Conservation (phyloP, 2,797 vertebrate species). For the Hozukius guyotensis region DNA sequence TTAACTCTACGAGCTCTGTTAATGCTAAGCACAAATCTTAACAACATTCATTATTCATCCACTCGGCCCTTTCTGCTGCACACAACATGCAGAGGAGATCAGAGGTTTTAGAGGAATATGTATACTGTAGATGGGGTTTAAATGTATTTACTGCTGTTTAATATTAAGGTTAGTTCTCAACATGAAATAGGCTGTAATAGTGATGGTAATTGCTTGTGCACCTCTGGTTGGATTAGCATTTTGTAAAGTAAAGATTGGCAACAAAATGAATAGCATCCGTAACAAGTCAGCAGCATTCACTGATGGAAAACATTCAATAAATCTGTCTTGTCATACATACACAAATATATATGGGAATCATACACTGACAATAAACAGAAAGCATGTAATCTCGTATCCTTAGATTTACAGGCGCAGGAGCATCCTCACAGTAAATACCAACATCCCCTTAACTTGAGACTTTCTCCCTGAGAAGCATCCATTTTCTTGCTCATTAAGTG, state of each 20-base stretch:
- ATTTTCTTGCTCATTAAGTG: constrained; percentile 63
- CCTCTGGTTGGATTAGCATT: background rate
- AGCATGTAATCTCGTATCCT: background rate
- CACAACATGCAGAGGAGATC: constrained; percentile 20
- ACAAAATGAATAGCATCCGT: background rate
- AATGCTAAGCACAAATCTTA: background rate
- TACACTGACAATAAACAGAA: background rate
- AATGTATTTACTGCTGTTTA: constrained; percentile 13
- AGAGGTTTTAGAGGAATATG: constrained; percentile 28
- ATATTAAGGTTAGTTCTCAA: constrained; percentile 6
- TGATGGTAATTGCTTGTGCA: background rate
- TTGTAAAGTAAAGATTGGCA: background rate
- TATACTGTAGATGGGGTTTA: background rate
- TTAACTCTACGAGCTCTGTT: background rate
- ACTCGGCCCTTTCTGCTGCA: constrained; percentile 25
- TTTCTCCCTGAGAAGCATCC: constrained; percentile 23
- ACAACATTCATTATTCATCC: constrained; percentile 55
- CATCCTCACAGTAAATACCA: background rate
- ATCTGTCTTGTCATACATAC: background rate
- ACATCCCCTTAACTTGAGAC: constrained; percentile 19
- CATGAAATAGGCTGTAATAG: background rate
- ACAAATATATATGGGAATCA: background rate
- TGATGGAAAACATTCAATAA: background rate
- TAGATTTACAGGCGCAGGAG: background rate
- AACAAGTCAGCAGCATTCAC: background rate